These are phyloP conservation scores for Drosophila colorata DNA, from an alignment of 2,888 invertebrate genomes.

Conservation along the genomic window DNA sequence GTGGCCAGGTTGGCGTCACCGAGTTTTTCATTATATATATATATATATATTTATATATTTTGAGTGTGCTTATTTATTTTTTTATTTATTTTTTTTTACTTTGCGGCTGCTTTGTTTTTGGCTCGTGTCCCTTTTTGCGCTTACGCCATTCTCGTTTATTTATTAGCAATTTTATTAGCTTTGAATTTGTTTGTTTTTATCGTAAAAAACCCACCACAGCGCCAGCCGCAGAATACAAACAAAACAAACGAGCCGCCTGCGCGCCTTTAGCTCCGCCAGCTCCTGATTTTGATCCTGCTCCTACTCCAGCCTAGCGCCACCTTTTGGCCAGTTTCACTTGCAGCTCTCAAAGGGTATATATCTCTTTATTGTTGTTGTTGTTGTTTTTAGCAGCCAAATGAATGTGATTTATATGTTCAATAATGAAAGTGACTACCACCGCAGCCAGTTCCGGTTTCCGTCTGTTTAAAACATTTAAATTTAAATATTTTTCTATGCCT, in stretches of 20 bases:
- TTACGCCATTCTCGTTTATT: constrained; percentile 82
- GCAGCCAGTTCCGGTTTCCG: constrained; percentile 49
- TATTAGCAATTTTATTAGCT: constrained; percentile 81
- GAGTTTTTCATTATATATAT: constrained; percentile 60
- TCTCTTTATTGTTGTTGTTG: constrained; percentile 19
- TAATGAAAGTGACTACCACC: constrained; percentile 77
- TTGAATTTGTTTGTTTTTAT: constrained; percentile 82
- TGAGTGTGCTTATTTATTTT: constrained; percentile 19
- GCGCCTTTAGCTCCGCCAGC: constrained; percentile 8
- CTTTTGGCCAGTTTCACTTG: constrained; percentile 33
- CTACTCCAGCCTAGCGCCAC: constrained; percentile 7
- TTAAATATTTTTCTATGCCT: constrained; percentile 80
- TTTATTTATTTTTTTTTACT: constrained; percentile 32
- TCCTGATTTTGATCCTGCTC: neutral
- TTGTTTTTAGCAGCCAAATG: constrained; percentile 56
- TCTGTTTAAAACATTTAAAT: constrained; percentile 76
- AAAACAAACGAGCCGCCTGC: constrained; percentile 28
- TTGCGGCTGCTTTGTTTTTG: constrained; percentile 77
- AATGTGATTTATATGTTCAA: constrained; percentile 81
- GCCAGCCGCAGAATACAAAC: constrained; percentile 50
- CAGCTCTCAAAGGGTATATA: constrained; percentile 61
- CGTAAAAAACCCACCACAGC: constrained; percentile 45
- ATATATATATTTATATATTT: constrained; percentile 18
- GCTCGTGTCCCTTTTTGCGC: constrained; percentile 78
- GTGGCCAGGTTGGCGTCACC: constrained; percentile 78